phyloP scores from a whole-genome alignment of 1,140 invertebrate species.

The Conus betulinus region DNA sequence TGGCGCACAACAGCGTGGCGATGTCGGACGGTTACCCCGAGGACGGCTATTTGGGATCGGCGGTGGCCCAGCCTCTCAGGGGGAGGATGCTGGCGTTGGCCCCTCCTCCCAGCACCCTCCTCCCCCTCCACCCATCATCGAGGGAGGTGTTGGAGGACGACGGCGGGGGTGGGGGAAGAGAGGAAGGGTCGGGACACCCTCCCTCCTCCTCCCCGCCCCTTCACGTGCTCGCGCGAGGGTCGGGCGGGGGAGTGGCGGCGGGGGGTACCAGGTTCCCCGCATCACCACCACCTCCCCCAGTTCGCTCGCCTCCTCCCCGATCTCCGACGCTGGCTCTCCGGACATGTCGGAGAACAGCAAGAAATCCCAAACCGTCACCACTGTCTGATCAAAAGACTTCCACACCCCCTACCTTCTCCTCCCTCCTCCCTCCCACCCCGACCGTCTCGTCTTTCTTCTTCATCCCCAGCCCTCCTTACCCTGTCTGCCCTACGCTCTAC shows the following conservation, averaged over 20 bases:
- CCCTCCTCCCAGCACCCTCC: neutral
- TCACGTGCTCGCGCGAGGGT: neutral
- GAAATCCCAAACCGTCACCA: constrained; percentile 26
- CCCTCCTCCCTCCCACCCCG: too few relatives aligned
- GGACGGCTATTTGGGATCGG: neutral
- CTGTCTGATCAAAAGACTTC: neutral
- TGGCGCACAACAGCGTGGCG: too few relatives aligned
- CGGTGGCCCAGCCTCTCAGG: neutral
- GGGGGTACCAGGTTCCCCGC: neutral
- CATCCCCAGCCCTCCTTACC: too few relatives aligned
- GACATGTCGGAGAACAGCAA: constrained; percentile 16
- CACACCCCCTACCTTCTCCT: too few relatives aligned
- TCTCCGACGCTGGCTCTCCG: constrained; percentile 27
- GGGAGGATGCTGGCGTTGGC: neutral
- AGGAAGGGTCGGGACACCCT: neutral
- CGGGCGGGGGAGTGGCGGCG: neutral
- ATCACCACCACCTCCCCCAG: constrained; percentile 29
- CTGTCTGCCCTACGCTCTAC: too few relatives aligned
- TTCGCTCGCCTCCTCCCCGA: constrained; percentile 28
- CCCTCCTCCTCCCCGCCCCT: neutral
- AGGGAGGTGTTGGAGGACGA: neutral
- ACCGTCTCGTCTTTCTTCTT: too few relatives aligned
- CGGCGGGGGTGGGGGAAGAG: neutral
- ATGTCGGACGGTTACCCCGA: too few relatives aligned
- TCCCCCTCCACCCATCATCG: neutral